phyloP scores from a whole-genome alignment of 2,888 invertebrate species.

The Aphidoletes aphidimyza region DNA sequence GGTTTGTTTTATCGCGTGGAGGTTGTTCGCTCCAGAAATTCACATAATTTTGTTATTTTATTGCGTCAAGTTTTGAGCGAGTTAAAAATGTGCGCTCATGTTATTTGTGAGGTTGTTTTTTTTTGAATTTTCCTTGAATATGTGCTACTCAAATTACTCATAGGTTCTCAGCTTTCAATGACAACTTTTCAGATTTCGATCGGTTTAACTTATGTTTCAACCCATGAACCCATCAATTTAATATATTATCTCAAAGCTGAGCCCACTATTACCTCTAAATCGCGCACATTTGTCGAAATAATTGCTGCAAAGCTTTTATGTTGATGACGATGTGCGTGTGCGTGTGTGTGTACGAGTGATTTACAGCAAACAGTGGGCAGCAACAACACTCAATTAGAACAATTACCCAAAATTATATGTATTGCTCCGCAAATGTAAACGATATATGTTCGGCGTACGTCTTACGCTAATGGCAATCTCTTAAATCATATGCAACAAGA shows the following conservation, averaged over 20 bases:
- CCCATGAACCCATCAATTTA: too few relatives aligned
- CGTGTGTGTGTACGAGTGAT: background rate
- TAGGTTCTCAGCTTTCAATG: background rate
- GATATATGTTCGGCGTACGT: background rate
- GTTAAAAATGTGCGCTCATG: too few relatives aligned
- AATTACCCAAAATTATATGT: slow-evolving; percentile 17
- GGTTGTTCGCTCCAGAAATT: too few relatives aligned
- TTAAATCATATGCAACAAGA: slow-evolving; percentile 8
- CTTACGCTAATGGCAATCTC: background rate
- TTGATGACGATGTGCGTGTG: too few relatives aligned
- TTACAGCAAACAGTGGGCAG: background rate
- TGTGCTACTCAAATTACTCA: background rate
- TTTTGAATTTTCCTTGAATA: background rate
- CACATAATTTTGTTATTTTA: too few relatives aligned
- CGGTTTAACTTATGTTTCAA: background rate
- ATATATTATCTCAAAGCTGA: background rate
- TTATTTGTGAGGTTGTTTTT: too few relatives aligned
- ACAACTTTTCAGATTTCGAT: background rate
- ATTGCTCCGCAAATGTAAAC: background rate
- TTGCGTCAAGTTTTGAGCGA: too few relatives aligned
- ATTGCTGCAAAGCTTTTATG: too few relatives aligned
- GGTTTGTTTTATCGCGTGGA: too few relatives aligned
- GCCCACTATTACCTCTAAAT: background rate
- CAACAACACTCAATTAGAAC: background rate
- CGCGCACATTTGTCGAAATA: too few relatives aligned